Base-by-base conservation (phyloP, 2,888 invertebrate species). In the Melangyna quadrimaculata region DNA sequence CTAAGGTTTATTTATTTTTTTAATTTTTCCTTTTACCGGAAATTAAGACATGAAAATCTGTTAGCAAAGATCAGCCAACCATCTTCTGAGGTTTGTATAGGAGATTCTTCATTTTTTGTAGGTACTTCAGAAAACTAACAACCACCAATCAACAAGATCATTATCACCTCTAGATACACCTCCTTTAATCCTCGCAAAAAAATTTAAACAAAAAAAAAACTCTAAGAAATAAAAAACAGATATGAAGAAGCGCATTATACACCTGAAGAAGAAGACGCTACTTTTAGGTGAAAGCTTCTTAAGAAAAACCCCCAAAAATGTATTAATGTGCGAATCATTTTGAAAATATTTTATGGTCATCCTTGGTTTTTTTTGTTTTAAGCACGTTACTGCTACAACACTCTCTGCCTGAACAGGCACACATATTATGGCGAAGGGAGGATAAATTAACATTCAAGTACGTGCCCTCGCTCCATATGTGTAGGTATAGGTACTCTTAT, bases 391-490 rank as follows among this genome's bases (percentile, higher is more conserved):
- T n/a, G 1, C 45, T 8, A 1, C 29, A 8, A 53, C 29, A 14
- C 51, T 51, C 14, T 51, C n/a, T n/a, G n/a, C n/a, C n/a, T n/a
- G n/a, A n/a, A n/a, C n/a, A n/a, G n/a, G 9, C 14, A 27, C 27
- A 2, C 24, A 5, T 7, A 8, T 27, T 12, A 3, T 43, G n/a
- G n/a, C n/a, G 63, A 74, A 71, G 79, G 71, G 53, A 65, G 84
- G 86, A 81, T 86, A 86, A 81, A 86, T 86, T 86, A 86, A 81
- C 86, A 81, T 86, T 86, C 86, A 81, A 86, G 86, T 86, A 86
- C 86, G 86, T 81, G 86, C 81, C 75, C 61, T 45, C 35, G 35
- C 45, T 40, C 1, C 8, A 40, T 19, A 45, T 45, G 4, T 22
- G 12, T 22, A 17, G 19, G 5, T 24, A 22, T 22, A 10, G 22